Base-by-base conservation (phyloP, 2,113 vertebrate species). In the Struthidea cinerea region DNA sequence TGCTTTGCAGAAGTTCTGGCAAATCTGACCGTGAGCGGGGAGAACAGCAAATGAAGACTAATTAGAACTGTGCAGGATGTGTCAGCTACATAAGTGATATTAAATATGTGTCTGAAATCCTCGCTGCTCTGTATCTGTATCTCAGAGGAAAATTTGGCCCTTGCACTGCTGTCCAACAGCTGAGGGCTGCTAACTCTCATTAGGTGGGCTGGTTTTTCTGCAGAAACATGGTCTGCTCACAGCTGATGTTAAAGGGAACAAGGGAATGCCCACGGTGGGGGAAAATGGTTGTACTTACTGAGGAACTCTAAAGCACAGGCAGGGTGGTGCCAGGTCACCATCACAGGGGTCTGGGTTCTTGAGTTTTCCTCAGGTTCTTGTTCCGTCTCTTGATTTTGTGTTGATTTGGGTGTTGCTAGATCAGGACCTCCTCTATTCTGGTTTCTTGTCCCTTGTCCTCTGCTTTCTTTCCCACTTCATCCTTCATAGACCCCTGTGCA, bases 261-360 rank as follows among this genome's bases (percentile, higher is more conserved):
- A 57, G 75, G 47, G n/a, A n/a, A 19, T 82, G 28, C 56, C 16
- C 6, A 32, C 0, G 0, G n/a, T n/a, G 46, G 76, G 68, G 27
- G 18, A 32, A 69, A 53, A 22, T 18, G 32, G 11, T 22, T 49
- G 0, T 50, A 5, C 28, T 46, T 19, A 4, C 9, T 75, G 30
- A 59, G 61, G 42, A 61, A 5, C 16, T 84, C 18, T 32, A 7
- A 63, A 71, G 44, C 61, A 27, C n/a, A 55, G 60, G 8, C 69
- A 64, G 26, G 18, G 11, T 22, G 42, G 14, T 47, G 24, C 57
- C 33, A 32, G 21, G 44, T 85, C 75, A 69, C 67, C 28, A 16
- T 49, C 53, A 65, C 37, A 27, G 23, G 10, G 16, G 15, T 42
- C 75, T 83, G 65, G 6, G 10, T 32, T 64, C 47, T n/a, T 33